These are phyloP conservation scores for Gryllus longicercus DNA, from an alignment of 2,888 invertebrate genomes.

Conservation along the genomic window DNA sequence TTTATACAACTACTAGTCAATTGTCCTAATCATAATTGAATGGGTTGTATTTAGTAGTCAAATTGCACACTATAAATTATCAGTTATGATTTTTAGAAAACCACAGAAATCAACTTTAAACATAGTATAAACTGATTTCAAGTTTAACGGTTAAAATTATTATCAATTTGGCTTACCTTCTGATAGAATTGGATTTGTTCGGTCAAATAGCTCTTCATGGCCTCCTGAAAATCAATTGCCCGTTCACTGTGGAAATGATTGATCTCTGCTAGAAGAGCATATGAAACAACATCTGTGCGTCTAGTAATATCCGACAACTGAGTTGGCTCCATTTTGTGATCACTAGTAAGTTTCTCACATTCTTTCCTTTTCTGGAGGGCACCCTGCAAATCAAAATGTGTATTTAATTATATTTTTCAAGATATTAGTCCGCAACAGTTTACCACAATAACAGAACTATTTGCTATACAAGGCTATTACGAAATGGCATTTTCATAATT, in stretches of 20 bases:
- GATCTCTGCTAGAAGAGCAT: constrained; percentile 90
- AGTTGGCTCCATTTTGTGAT: constrained; percentile 77
- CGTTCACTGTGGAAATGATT: constrained; percentile 88
- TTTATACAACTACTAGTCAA: too few species aligned
- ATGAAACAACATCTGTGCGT: constrained; percentile 87
- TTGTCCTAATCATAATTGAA: too few species aligned
- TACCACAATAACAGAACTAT: too few species aligned
- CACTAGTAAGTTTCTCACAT: constrained; percentile 73
- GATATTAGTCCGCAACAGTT: too few species aligned
- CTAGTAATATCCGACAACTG: constrained; percentile 77
- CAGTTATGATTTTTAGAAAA: background rate
- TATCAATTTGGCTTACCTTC: constrained; percentile 51
- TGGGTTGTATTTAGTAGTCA: too few species aligned
- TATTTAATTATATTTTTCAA: too few species aligned
- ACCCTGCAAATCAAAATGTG: constrained; percentile 46
- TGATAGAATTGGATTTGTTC: constrained; percentile 92
- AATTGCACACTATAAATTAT: too few species aligned
- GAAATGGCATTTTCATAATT: too few species aligned
- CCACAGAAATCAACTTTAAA: background rate
- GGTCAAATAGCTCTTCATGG: constrained; percentile 79
- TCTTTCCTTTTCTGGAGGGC: constrained; percentile 86
- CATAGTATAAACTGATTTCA: background rate
- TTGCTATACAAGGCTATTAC: too few species aligned
- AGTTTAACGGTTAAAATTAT: background rate
- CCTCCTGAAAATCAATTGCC: constrained; percentile 76